Evolutionary conservation across 2,888 invertebrate species (phyloP).

Genomic region (Philereme vetulata): DNA sequence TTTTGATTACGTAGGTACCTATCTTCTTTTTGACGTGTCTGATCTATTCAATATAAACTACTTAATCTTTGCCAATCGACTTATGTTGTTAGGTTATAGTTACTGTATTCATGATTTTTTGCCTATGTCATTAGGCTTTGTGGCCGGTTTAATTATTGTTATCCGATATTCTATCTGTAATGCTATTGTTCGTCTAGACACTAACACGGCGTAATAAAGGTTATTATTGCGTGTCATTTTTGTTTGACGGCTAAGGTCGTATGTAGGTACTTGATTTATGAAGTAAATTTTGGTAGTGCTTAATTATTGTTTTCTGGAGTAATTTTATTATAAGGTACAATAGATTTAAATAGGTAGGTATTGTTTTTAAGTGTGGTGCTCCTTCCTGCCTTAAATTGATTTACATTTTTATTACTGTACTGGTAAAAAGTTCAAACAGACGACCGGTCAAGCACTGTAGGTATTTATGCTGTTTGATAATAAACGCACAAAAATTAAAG

Average conservation of each 20-base stretch:
- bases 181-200: slow-evolving; percentile 38
- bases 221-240: background rate
- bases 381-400: no score
- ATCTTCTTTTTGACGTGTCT: background rate
- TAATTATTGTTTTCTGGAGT: background rate
- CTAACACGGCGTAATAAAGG: background rate
- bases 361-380: no score
- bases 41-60: background rate
- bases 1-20: no score
- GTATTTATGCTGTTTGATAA: no score
- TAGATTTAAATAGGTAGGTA: no score
- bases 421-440: no score
- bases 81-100: slow-evolving; percentile 49
- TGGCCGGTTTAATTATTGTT: slow-evolving; percentile 64
- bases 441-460: no score
- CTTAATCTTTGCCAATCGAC: slow-evolving; percentile 21
- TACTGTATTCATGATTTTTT: slow-evolving; percentile 63
- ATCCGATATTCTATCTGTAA: slow-evolving; percentile 44
- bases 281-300: background rate
- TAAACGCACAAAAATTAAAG: no score
- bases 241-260: background rate
- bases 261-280: background rate
- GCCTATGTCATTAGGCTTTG: slow-evolving; percentile 69
- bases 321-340: background rate
- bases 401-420: no score